These are phyloP conservation scores for Sarcoramphus papa DNA, from an alignment of 2,797 vertebrate genomes.

Conservation along the genomic window DNA sequence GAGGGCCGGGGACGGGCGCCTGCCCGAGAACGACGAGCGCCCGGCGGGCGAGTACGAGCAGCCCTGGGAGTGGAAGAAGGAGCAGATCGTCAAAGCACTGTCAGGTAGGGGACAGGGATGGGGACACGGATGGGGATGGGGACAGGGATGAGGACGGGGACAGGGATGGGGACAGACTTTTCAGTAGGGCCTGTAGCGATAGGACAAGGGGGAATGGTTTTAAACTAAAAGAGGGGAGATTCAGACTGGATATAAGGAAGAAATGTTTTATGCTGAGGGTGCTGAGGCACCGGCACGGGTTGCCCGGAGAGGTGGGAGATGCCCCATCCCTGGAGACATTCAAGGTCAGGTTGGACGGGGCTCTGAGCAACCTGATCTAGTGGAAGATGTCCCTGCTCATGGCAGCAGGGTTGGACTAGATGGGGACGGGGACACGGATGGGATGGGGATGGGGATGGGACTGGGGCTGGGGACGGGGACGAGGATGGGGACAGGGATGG, in stretches of 20 bases:
- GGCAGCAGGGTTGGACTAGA: no score
- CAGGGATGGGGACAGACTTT: neutral
- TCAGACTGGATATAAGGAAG: no score
- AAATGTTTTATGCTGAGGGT: neutral
- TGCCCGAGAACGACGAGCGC: conserved; percentile 85
- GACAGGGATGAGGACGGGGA: neutral
- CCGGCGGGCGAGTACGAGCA: conserved; percentile 89
- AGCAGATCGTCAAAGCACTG: conserved; percentile 89
- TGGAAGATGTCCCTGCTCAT: neutral
- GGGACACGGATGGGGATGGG: no score
- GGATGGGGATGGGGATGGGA: no score
- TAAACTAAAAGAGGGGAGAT: neutral
- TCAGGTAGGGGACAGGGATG: conserved; percentile 80
- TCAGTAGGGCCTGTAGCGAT: neutral
- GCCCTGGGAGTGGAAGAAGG: conserved; percentile 98
- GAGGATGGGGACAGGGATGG: no score
- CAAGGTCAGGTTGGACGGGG: neutral
- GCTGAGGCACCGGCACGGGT: neutral
- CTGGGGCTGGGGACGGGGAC: no score
- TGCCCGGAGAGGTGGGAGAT: neutral
- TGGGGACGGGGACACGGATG: no score
- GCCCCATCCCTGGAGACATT: neutral
- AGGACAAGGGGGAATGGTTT: neutral
- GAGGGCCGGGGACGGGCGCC: conserved; percentile 75
- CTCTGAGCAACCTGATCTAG: neutral